A percentile compares a stretch with the other conserved stretches of the same genome.
Conservation (phyloP, 2,888 invertebrate species). For the Tigriopus californicus region DNA sequence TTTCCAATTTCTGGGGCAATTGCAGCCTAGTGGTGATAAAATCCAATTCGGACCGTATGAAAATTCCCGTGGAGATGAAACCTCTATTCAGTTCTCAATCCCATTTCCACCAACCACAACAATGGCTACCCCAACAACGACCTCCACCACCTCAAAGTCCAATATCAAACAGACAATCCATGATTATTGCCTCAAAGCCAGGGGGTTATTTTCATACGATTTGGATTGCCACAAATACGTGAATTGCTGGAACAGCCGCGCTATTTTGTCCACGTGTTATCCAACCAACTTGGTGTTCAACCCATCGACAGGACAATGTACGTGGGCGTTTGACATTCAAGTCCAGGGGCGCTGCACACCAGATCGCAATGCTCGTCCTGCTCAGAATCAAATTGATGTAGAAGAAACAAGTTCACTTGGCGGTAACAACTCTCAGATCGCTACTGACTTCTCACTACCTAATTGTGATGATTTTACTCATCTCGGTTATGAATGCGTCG, state of each 20-base stretch:
- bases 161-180: not conserved
- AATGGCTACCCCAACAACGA: too few species aligned
- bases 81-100: too few species aligned
- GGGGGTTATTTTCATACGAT: conserved; percentile 1
- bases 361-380: not conserved
- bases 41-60: too few species aligned
- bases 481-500: not conserved
- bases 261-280: not conserved
- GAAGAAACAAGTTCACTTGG: too few species aligned
- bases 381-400: not conserved
- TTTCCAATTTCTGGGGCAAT: too few species aligned
- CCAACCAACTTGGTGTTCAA: not conserved
- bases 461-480: not conserved
- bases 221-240: conserved; percentile 7
- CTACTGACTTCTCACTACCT: not conserved
- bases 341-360: not conserved
- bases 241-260: conserved; percentile 10
- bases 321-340: not conserved
- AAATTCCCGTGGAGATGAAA: too few species aligned
- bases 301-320: not conserved
- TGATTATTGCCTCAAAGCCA: not conserved
- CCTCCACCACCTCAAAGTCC: too few species aligned
- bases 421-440: too few species aligned
- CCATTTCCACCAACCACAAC: too few species aligned
- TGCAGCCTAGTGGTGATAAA: too few species aligned